These are phyloP conservation scores for Mycteria americana DNA, from an alignment of 2,797 vertebrate genomes.

Conservation along the genomic window DNA sequence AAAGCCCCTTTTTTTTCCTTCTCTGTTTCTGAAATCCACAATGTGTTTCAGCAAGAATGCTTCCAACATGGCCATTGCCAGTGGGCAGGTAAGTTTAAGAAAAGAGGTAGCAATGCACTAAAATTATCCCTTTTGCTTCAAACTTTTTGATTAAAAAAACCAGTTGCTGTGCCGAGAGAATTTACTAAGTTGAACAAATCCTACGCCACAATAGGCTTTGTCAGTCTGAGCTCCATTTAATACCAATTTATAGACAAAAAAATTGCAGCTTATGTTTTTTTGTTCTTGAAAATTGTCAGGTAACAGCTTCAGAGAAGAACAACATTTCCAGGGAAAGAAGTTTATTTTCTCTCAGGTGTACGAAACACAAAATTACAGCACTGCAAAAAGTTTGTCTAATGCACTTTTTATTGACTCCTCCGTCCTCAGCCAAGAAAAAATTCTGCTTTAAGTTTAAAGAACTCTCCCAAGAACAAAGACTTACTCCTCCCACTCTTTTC, in stretches of 20 bases:
- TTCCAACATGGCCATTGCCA: neutral
- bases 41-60: neutral
- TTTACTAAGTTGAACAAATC: neutral
- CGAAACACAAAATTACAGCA: neutral
- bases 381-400: slow-evolving; percentile 36
- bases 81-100: neutral
- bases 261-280: neutral
- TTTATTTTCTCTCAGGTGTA: slow-evolving; percentile 14
- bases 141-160: neutral
- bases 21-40: neutral
- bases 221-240: neutral
- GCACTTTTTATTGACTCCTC: slow-evolving; percentile 27
- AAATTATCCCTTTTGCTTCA: neutral
- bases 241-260: slow-evolving; percentile 32
- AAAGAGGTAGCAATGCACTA: neutral
- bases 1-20: rapidly evolving
- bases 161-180: neutral
- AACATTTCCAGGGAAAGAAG: slow-evolving; percentile 8
- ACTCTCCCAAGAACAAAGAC: slow-evolving; percentile 37
- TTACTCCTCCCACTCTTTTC: slow-evolving; percentile 7
- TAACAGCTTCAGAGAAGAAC: slow-evolving; percentile 32
- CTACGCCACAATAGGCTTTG: neutral
- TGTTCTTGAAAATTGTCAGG: neutral
- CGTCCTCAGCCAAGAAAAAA: slow-evolving; percentile 17
- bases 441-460: slow-evolving; percentile 31